phyloP scores from a whole-genome alignment of 2,888 invertebrate species.

The Notodonta dromedarius region DNA sequence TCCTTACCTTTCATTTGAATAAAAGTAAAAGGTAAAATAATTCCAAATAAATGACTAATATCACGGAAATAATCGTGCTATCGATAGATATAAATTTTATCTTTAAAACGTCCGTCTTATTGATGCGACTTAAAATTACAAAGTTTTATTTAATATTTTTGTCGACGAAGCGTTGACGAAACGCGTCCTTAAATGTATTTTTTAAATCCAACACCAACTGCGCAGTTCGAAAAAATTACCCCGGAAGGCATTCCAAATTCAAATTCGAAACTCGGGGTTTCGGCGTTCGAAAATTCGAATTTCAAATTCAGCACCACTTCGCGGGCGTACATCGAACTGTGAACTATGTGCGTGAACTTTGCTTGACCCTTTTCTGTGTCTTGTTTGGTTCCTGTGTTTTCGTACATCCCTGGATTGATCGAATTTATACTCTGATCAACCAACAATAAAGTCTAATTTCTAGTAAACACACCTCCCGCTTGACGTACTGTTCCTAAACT shows the following conservation, averaged over 20 bases:
- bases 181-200: not conserved
- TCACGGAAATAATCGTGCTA: too few relatives aligned
- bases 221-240: constrained; percentile 2
- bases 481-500: not conserved
- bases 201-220: constrained; percentile 3
- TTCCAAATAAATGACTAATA: too few relatives aligned
- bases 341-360: constrained; percentile 11
- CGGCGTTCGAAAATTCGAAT: constrained; percentile 7
- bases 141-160: not conserved
- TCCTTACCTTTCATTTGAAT: too few relatives aligned
- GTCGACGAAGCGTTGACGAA: not conserved
- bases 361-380: constrained; percentile 10
- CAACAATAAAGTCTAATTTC: not conserved
- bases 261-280: constrained; percentile 5
- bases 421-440: not conserved
- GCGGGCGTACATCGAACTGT: constrained; percentile 8
- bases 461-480: not conserved
- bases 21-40: too few relatives aligned
- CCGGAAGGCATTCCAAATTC: constrained; percentile 6
- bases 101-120: too few relatives aligned
- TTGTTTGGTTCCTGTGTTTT: constrained; percentile 4
- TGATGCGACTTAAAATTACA: not conserved
- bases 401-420: not conserved
- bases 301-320: constrained; percentile 8
- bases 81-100: too few relatives aligned